These are phyloP conservation scores for Felis catus DNA, from an alignment of 2,113 vertebrate genomes.

Conservation along the genomic window F.catus_Fca126_mat1.0 CM031428.1:56792001-56792500, in stretches of 20 bases:
- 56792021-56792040: not conserved
- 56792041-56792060: not conserved
- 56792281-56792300: not conserved
- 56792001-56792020: not conserved
- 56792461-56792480: not conserved
- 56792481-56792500: not conserved
- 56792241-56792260: not conserved
- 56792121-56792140: not conserved
- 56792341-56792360: not conserved
- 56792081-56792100: not conserved
- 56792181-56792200: not conserved
- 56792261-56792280: not conserved
- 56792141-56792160: not conserved
- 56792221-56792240: not conserved
- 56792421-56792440: not conserved
- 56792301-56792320: not conserved
- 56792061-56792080: not conserved
- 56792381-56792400: not conserved
- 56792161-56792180: not conserved
- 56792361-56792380: not conserved
- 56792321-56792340: not conserved
- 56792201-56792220: not conserved
- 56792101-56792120: slow-evolving; percentile 21
- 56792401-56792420: not conserved
- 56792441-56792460: not conserved